Evolutionary conservation across 2,113 vertebrate genomes (phyloP).

Genomic region (Ptilorrhoa leucosticta): DNA sequence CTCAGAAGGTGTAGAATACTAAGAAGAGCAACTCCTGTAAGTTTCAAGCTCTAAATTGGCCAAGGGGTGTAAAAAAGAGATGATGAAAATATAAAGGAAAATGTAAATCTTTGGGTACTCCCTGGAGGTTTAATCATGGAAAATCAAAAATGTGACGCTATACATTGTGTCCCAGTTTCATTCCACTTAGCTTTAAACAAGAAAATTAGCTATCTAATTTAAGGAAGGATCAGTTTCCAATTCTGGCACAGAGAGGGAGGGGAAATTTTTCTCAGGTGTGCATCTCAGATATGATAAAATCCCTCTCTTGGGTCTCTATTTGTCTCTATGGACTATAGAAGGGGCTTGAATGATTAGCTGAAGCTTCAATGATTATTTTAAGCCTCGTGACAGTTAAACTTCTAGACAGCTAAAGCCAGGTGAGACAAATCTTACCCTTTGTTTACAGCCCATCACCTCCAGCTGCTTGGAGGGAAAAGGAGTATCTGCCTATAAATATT

Average conservation of each 20-base stretch:
- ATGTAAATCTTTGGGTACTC: neutral
- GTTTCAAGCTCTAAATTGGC: neutral
- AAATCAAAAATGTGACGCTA: neutral
- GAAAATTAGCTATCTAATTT: neutral
- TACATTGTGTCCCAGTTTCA: neutral
- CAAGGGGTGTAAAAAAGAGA: neutral
- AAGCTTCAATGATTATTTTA: conserved; percentile 4
- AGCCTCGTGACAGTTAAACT: neutral
- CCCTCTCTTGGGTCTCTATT: neutral
- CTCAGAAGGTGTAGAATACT: neutral
- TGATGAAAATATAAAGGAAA: neutral
- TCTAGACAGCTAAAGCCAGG: neutral
- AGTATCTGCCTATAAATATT: neutral
- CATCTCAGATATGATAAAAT: neutral
- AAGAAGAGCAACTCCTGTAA: neutral
- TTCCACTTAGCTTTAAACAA: neutral
- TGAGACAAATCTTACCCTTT: neutral
- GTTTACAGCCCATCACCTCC: neutral
- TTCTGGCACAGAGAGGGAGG: neutral
- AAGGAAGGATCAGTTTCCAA: neutral
- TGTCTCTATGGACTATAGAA: neutral
- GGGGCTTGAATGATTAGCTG: neutral
- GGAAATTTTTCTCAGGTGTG: neutral
- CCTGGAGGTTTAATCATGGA: neutral
- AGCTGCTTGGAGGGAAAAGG: neutral